phyloP scores from a whole-genome alignment of 2,797 vertebrate genomes.

The Prunella strophiata region DNA sequence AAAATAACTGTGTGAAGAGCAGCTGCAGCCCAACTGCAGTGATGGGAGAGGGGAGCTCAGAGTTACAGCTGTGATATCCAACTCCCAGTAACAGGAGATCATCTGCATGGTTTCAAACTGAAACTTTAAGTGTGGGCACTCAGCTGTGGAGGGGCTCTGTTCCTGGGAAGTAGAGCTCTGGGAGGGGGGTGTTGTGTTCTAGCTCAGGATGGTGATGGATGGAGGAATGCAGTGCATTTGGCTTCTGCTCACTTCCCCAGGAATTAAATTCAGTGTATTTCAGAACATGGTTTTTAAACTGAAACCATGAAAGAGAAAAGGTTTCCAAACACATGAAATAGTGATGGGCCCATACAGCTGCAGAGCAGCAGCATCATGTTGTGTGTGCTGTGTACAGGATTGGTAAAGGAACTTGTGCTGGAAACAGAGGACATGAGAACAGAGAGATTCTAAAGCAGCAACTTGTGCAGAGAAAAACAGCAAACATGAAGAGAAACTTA shows the following conservation, averaged over 20 bases:
- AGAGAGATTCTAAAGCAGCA: background rate
- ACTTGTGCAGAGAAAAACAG: background rate
- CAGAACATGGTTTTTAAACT: background rate
- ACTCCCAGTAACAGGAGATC: background rate
- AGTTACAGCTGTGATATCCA: background rate
- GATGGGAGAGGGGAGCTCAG: background rate
- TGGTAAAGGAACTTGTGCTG: background rate
- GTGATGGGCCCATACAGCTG: background rate
- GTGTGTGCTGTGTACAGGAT: background rate
- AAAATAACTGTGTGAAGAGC: background rate
- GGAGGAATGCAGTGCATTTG: background rate
- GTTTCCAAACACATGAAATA: background rate
- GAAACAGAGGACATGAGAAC: background rate
- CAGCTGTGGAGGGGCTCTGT: background rate
- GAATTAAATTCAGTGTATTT: background rate
- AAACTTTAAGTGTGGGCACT: background rate
- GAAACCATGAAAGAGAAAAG: background rate
- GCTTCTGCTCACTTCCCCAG: background rate
- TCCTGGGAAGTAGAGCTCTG: rapidly evolving
- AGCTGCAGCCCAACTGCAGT: background rate
- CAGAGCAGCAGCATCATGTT: rapidly evolving
- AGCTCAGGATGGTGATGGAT: background rate
- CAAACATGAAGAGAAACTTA: background rate
- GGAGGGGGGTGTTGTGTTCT: background rate
- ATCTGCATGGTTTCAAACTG: background rate